Evolutionary conservation across 64 coral and sea anemone species (phyloP).

Genomic region (Montipora cactus): DNA sequence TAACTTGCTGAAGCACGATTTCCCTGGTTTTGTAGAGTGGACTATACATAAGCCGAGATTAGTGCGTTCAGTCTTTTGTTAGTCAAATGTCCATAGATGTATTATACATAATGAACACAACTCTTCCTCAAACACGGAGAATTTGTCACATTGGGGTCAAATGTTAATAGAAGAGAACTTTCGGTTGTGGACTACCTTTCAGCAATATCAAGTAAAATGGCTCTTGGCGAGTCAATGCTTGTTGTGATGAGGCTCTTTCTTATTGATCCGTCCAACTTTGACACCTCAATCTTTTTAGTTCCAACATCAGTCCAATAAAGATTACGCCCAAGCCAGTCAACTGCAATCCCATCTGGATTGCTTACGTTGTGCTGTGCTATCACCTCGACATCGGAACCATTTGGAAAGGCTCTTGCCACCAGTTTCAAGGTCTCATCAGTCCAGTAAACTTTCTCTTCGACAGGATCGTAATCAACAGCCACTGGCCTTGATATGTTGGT

Average conservation of each 20-base stretch:
- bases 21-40: too few species aligned
- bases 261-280: slow-evolving; percentile 60
- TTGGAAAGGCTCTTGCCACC: slow-evolving; percentile 30
- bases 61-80: too few species aligned
- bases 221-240: slow-evolving; percentile 68
- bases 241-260: slow-evolving; percentile 57
- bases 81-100: too few species aligned
- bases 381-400: slow-evolving; percentile 52
- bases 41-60: too few species aligned
- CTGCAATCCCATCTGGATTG: slow-evolving; percentile 62
- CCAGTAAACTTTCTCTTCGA: slow-evolving; percentile 62
- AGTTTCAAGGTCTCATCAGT: slow-evolving; percentile 34
- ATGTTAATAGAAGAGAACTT: neutral
- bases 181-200: slow-evolving; percentile 47
- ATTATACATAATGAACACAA: too few species aligned
- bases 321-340: slow-evolving; percentile 58
- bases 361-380: slow-evolving; percentile 14
- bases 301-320: slow-evolving; percentile 80
- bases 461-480: slow-evolving; percentile 60
- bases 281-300: slow-evolving; percentile 73
- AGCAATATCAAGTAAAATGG: slow-evolving; percentile 41
- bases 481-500: slow-evolving; percentile 31
- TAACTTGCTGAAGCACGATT: too few species aligned
- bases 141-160: too few species aligned
- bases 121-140: too few species aligned